Base-by-base conservation (phyloP, 2,113 vertebrate species). In the Nicator chloris region DNA sequence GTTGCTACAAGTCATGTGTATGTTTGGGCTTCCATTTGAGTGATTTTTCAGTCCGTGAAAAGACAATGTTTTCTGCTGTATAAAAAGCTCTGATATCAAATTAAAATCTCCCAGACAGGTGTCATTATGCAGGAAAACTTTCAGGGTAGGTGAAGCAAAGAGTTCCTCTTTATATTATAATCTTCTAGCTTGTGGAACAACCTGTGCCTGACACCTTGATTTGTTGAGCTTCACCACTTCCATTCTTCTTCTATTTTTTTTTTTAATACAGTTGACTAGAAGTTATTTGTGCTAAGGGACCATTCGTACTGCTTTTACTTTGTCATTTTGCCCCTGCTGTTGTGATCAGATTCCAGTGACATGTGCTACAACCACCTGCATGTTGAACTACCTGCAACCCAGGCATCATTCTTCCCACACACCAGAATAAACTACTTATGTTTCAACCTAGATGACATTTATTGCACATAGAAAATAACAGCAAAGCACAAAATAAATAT, bases 151-250 rank as follows among this genome's bases (percentile, higher is more conserved):
- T 78, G 82, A 96, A 95, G 90, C 92, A 95, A 79, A 86, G 49
- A 76, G n/a, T 73, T 97, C 61, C 57, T 86, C 85, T 83, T 91
- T 92, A 17, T 90, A 86, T 92, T 93, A 35, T 75, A 90, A 94
- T 95, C 49, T 96, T 75, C 56, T 57, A 82, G 64, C 68, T 66
- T 81, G 44, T 95, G 80, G 39, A 96, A 83, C 79, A 90, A 83
- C 73, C 69, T 90, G 15, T 86, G 72, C 69, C 53, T 93, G 82
- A 82, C 73, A 54, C 65, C 45, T 72, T 88, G 82, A 92, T 94
- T 95, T 95, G 88, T 88, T 93, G 76, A 79, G 65, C 61, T 90
- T 64, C 77, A n/a, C 37, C 28, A 50, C 76, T 78, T 93, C 42
- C 77, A 90, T 51, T 37, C 37, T 44, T 85, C 30, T 31, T 45